Evolutionary conservation across 2,113 vertebrate species (phyloP), one percentile per base, ranked within the genome.

Genomic region (Meleagris gallopavo): DNA sequence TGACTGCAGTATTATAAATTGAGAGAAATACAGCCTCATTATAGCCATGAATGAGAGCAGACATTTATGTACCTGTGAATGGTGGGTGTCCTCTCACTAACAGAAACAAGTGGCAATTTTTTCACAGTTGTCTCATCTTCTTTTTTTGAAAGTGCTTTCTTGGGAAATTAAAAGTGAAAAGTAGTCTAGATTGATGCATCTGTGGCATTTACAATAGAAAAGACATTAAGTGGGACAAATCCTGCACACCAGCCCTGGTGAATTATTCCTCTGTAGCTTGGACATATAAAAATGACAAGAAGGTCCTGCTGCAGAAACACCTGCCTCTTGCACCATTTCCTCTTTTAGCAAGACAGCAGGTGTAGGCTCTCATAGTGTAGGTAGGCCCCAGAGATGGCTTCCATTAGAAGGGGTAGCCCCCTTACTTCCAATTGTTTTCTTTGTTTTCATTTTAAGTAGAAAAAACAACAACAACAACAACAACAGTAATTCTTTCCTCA

Each of bases 131-230:
- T 73, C 89, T 94, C 91, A 54, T 71, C 79, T 64, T 75, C 55
- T 46, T 36, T 72, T 72, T 78, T 15, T 79, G 57, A 71, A 61
- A 95, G 60, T 14, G 69, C 82, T 83, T 86, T 90, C 89, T 76
- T 84, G 83, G 75, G 78, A 91, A 94, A 79, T 69, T 77, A 89
- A 52, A 41, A 95, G 64, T 24, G 62, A 94, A 92, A 94, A 76
- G 55, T 75, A 66, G 78, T 58, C 62, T 46, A 38, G 64, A 78
- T 57, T 55, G 75, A 71, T 34, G 41, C 12, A 48, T 55, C 81
- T 79, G 60, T 60, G 90, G 52, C 82, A 40, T 93, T 94, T 88
- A 70, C 70, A 84, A 76, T 2, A 41, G 55, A 36, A 76, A 78
- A 88, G 69, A 30, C 58, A 74, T 3, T 0, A 2, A 60, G 41